A percentile compares a stretch with the other conserved stretches of the same genome.
Conservation (phyloP, 53 echinoderm and acorn worm species). For the Arbacia lixula region DNA sequence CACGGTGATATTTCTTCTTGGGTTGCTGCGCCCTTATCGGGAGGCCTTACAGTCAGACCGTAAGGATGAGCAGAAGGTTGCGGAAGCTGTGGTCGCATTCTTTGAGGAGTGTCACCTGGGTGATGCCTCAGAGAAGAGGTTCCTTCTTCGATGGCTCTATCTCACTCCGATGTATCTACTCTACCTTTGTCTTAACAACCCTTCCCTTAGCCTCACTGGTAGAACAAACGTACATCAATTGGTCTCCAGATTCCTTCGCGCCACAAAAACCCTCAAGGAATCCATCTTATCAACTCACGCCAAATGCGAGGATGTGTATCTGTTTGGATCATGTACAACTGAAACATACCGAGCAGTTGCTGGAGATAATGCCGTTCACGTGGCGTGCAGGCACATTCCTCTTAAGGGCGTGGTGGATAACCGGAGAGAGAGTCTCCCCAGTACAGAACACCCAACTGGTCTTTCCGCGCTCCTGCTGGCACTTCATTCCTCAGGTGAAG, state of each 20-base stretch:
- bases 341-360: slow-evolving; percentile 36
- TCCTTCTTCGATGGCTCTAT: slow-evolving; percentile 37
- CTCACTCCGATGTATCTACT: slow-evolving; percentile 31
- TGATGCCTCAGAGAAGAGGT: slow-evolving; percentile 29
- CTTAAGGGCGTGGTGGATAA: neutral
- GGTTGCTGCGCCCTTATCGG: slow-evolving; percentile 3
- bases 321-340: slow-evolving; percentile 17
- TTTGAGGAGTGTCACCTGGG: slow-evolving; percentile 13
- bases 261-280: slow-evolving; percentile 4
- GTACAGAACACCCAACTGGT: neutral
- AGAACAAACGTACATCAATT: neutral
- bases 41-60: neutral
- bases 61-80: neutral
- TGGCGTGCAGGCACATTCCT: slow-evolving; percentile 42
- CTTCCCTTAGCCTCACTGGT: neutral
- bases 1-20: slow-evolving; percentile 35
- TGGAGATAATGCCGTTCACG: slow-evolving; percentile 31
- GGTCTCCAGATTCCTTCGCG: slow-evolving; percentile 11
- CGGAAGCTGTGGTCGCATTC: slow-evolving; percentile 33
- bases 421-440: neutral
- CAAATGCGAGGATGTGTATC: slow-evolving; percentile 19
- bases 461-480: slow-evolving; percentile 16
- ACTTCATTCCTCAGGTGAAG: slow-evolving; percentile 10
- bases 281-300: slow-evolving; percentile 30
- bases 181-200: slow-evolving; percentile 8